Conservation (phyloP, 2,113 vertebrate genomes). For the Daubentonia madagascariensis region DNA sequence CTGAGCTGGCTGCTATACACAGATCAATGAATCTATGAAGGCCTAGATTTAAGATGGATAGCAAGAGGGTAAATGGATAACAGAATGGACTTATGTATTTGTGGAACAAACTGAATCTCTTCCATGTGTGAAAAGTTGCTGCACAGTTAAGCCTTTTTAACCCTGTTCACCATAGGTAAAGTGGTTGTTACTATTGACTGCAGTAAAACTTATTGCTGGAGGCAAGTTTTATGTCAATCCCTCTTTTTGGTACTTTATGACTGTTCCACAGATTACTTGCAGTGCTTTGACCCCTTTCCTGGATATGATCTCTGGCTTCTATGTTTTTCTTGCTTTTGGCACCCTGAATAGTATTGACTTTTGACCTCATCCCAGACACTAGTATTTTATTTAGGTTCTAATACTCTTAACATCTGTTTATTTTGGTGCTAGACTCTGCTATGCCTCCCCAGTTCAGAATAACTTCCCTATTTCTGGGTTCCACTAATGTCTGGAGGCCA, state of each 20-base stretch:
- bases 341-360: neutral
- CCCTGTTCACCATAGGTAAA: neutral
- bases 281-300: neutral
- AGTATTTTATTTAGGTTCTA: neutral
- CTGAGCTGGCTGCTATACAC: neutral
- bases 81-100: neutral
- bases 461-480: neutral
- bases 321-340: neutral
- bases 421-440: neutral
- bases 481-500: neutral
- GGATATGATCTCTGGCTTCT: neutral
- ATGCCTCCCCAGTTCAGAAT: neutral
- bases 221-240: neutral
- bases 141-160: neutral
- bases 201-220: neutral
- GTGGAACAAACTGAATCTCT: neutral
- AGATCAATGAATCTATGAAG: neutral
- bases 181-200: neutral
- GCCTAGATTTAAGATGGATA: neutral
- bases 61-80: neutral
- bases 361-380: neutral
- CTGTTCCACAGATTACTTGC: neutral
- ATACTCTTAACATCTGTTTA: neutral
- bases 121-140: neutral
- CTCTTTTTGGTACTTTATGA: neutral